Evolutionary conservation across 2,113 vertebrate genomes (phyloP).

Genomic region (Papio anubis): DNA sequence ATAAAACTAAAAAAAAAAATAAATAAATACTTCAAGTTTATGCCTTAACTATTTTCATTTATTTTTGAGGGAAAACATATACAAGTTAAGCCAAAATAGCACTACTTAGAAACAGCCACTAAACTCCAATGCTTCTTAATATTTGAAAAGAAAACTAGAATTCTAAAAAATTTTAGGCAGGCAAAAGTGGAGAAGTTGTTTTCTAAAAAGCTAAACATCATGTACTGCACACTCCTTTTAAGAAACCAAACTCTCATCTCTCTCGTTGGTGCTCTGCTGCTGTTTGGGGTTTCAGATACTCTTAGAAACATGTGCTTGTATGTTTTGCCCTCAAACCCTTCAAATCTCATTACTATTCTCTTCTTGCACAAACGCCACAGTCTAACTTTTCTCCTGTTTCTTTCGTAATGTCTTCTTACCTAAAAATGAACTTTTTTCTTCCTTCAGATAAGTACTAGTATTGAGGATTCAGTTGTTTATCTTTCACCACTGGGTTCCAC

Average conservation of each 20-base stretch:
- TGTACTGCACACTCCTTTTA: not conserved
- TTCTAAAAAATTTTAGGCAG: constrained; percentile 57
- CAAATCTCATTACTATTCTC: constrained; percentile 44
- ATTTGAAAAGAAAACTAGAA: constrained; percentile 54
- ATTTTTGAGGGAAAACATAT: not conserved
- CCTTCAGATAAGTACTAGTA: not conserved
- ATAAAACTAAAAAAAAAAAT: not conserved
- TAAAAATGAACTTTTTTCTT: not conserved
- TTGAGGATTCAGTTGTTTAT: not conserved
- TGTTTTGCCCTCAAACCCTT: not conserved
- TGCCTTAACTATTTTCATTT: not conserved
- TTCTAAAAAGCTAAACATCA: constrained; percentile 50
- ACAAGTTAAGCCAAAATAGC: not conserved
- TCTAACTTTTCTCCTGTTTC: constrained; percentile 48
- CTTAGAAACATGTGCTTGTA: not conserved
- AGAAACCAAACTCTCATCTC: not conserved
- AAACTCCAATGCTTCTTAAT: constrained; percentile 30
- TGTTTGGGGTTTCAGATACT: constrained; percentile 49
- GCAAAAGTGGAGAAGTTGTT: not conserved
- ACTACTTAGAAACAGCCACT: not conserved
- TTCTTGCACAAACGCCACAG: not conserved
- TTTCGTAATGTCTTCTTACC: constrained; percentile 3
- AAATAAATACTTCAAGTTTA: not conserved
- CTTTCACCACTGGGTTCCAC: not conserved
- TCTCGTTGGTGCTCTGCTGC: not conserved